These are phyloP conservation scores for Ophraella communa DNA, from an alignment of 2,888 invertebrate genomes.

Conservation along the genomic window DNA sequence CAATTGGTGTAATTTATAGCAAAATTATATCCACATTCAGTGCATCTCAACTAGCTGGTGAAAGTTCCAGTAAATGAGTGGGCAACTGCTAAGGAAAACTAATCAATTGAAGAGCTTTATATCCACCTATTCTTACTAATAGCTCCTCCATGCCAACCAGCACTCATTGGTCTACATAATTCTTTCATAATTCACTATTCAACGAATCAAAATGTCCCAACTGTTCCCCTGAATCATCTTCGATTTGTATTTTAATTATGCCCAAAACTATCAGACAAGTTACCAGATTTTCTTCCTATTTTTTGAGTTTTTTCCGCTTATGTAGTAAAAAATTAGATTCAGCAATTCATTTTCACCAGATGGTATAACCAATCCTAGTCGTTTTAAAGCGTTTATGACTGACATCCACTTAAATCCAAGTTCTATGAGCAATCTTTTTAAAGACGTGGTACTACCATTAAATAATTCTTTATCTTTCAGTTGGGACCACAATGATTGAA, in stretches of 20 bases:
- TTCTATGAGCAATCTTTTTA: conserved; percentile 69
- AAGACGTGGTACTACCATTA: conserved; percentile 74
- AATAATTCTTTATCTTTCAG: too few relatives aligned
- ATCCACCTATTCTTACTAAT: conserved; percentile 57
- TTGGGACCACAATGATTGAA: too few relatives aligned
- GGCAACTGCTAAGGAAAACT: conserved; percentile 62
- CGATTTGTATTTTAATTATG: conserved; percentile 59
- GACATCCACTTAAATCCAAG: too few relatives aligned
- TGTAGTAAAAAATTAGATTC: conserved; percentile 86
- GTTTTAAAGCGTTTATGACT: conserved; percentile 76
- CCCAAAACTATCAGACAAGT: conserved; percentile 78
- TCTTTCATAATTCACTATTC: conserved; percentile 58
- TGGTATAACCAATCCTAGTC: conserved; percentile 86
- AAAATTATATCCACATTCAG: conserved; percentile 74
- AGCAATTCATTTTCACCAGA: conserved; percentile 92
- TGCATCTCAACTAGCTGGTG: conserved; percentile 79
- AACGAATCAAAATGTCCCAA: conserved; percentile 46
- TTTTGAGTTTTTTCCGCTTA: conserved; percentile 83
- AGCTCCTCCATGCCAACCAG: conserved; percentile 53
- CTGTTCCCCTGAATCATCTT: conserved; percentile 43
- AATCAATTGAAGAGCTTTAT: conserved; percentile 62
- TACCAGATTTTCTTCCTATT: conserved; percentile 71
- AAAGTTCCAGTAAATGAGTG: conserved; percentile 79
- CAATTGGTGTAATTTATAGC: conserved; percentile 73
- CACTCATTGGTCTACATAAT: conserved; percentile 55